Evolutionary conservation across 2,797 vertebrate genomes (phyloP).

Genomic region (Potorous gilbertii): DNA sequence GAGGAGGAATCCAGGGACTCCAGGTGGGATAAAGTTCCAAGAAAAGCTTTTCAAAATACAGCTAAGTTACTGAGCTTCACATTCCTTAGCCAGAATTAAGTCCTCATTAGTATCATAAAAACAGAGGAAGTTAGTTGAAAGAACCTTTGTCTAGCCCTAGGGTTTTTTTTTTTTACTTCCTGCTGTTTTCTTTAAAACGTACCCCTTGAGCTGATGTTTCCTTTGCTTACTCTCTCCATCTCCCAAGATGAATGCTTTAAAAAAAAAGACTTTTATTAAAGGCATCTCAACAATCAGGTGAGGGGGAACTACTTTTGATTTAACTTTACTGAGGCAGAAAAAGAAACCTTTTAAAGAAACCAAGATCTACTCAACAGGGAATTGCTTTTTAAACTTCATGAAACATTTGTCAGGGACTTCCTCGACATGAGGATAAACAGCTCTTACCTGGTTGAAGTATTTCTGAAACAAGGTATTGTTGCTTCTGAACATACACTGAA

Average conservation of each 20-base stretch:
- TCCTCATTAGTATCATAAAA: background rate
- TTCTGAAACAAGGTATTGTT: conserved; percentile 4
- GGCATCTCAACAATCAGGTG: background rate
- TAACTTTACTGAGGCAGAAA: background rate
- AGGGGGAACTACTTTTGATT: background rate
- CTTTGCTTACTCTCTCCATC: background rate
- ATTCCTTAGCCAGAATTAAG: background rate
- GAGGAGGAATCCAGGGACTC: background rate
- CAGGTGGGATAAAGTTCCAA: background rate
- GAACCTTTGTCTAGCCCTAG: background rate
- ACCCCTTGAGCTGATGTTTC: background rate
- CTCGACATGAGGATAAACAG: background rate
- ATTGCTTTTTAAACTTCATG: conserved; percentile 8
- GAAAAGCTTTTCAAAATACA: conserved; percentile 24
- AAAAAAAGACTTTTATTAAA: background rate
- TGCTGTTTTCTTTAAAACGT: background rate
- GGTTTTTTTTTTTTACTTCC: background rate
- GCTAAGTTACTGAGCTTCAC: background rate
- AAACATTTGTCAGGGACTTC: background rate
- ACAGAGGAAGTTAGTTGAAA: conserved; percentile 3
- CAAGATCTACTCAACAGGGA: background rate
- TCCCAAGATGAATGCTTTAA: background rate
- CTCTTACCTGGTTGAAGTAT: background rate
- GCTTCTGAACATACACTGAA: conserved; percentile 4
- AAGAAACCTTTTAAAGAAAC: background rate